Evolutionary conservation across 2,888 invertebrate species (phyloP), one percentile per base, ranked within the genome.

Genomic region (Molorchus minor): DNA sequence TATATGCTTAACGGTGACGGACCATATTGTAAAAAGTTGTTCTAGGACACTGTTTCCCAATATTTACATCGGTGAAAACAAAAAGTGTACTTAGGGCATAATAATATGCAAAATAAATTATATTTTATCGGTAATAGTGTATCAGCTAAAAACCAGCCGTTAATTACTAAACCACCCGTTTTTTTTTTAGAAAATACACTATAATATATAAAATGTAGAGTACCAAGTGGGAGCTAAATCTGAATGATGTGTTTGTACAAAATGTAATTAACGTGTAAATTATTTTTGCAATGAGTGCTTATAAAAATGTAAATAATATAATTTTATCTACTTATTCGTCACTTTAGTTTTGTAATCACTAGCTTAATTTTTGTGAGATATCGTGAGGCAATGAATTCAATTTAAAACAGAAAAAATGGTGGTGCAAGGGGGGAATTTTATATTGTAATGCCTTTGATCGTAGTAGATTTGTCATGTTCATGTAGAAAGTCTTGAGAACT

Each of bases 401-500:
- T 33, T n/a, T n/a, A 3, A n/a, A 10, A 10, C 7, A 33, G 5
- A 40, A 40, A 30, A 51, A 17, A 5, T 1, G 2, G 15, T 12
- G 2, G 36, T 17, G 29, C 15, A 20, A 3, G 17, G 12, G 38
- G 38, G 49, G 21, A 49, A 12, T 52, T 52, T 41, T 29, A 52
- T 41, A 41, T 41, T 60, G 51, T 40, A n/a, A 62, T 40, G 47
- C 38, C 45, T 64, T 61, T 54, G 13, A 51, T 59, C 49, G 53
- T 56, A 53, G 52, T 65, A 60, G 55, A 61, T 56, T 66, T 46
- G 59, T 62, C 64, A 61, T 68, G 58, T 68, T 64, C 57, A 64
- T 64, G 65, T 68, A 64, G 64, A 52, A 53, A 65, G 47, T 64
- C 57, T 61, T 56, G 47, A 61, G 52, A 64, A 68, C 64, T 61